phyloP scores from a whole-genome alignment of 1,140 invertebrate genomes.

The Drosophila novamexicana region DNA sequence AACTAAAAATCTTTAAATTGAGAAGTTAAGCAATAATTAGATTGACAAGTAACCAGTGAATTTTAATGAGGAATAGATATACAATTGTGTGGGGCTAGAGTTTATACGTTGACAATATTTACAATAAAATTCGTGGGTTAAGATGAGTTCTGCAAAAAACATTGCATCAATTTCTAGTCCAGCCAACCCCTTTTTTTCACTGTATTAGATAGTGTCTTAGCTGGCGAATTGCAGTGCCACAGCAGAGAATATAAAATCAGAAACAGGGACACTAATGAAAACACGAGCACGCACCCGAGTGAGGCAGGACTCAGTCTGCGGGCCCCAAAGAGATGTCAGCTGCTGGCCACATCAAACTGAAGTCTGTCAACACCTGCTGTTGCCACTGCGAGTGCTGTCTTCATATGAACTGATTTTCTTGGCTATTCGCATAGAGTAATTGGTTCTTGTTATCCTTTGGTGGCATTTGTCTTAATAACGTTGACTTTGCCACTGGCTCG shows the following conservation, averaged over 20 bases:
- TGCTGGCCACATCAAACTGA: slow-evolving; percentile 33
- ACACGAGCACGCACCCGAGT: slow-evolving; percentile 28
- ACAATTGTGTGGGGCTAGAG: no score
- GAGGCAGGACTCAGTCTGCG: background rate
- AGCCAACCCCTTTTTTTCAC: background rate
- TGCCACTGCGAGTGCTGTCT: slow-evolving; percentile 17
- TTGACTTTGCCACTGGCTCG: slow-evolving; percentile 19
- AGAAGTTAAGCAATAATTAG: no score
- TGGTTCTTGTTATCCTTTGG: slow-evolving; percentile 38
- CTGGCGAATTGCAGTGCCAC: background rate
- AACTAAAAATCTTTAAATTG: no score
- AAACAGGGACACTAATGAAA: slow-evolving; percentile 34
- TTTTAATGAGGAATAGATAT: no score
- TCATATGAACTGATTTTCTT: slow-evolving; percentile 37
- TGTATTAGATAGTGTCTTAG: background rate
- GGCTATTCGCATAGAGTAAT: slow-evolving; percentile 33
- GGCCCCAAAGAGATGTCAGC: background rate
- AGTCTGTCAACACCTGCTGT: slow-evolving; percentile 48
- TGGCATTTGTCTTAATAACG: slow-evolving; percentile 63
- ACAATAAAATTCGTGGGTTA: no score
- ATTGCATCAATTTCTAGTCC: no score
- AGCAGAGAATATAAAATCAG: slow-evolving; percentile 15
- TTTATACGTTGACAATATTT: no score
- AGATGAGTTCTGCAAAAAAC: no score
- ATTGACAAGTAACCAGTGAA: no score